phyloP scores from a whole-genome alignment of 1,140 invertebrate species.

The Probaryconus sp. region DNA sequence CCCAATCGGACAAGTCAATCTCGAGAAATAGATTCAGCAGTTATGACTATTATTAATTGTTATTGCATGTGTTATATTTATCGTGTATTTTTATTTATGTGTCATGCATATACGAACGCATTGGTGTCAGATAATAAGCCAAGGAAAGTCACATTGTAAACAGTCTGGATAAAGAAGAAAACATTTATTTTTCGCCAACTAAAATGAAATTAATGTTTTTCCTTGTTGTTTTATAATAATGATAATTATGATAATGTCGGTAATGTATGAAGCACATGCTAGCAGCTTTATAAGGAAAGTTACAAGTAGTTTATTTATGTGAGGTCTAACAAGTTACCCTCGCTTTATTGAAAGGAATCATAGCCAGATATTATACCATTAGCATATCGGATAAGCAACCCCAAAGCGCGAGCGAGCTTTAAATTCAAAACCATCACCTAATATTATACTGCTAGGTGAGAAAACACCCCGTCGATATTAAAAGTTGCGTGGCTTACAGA shows the following conservation, averaged over 20 bases:
- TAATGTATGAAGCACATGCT: too few relatives aligned
- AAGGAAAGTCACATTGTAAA: conserved; percentile 1
- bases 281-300: conserved; percentile 37
- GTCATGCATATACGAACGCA: conserved; percentile 3
- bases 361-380: conserved; percentile 68
- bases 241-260: too few relatives aligned
- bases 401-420: conserved; percentile 67
- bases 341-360: conserved; percentile 58
- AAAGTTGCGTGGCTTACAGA: conserved; percentile 73
- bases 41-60: conserved; percentile 54
- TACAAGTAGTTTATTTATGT: conserved; percentile 43
- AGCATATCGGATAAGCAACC: conserved; percentile 73
- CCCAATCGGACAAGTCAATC: conserved; percentile 43
- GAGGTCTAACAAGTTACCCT: conserved; percentile 37
- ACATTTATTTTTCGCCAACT: too few relatives aligned
- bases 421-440: conserved; percentile 70
- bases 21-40: conserved; percentile 43
- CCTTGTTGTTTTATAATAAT: too few relatives aligned
- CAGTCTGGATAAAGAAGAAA: too few relatives aligned
- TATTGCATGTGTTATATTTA: conserved; percentile 42
- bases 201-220: too few relatives aligned
- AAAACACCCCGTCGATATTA: conserved; percentile 77
- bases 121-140: too few relatives aligned
- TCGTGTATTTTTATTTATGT: conserved; percentile 17
- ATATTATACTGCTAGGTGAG: conserved; percentile 72